These are phyloP conservation scores for Athene cunicularia DNA, from an alignment of 2,113 vertebrate genomes.

Conservation along the genomic window DNA sequence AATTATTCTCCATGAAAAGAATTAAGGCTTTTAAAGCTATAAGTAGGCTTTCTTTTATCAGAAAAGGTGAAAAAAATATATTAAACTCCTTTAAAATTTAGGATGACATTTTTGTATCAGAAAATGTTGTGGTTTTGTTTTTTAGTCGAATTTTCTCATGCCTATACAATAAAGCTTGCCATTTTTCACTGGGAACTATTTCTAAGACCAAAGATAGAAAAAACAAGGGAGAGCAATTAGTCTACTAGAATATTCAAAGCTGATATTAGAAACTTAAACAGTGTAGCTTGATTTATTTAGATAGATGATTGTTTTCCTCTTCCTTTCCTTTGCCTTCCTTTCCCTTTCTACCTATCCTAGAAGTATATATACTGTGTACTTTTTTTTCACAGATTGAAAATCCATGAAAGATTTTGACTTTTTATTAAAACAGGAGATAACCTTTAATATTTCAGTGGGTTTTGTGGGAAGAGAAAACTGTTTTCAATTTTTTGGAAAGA, in stretches of 20 bases:
- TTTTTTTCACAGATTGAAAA: background rate
- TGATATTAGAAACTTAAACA: background rate
- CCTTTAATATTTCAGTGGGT: background rate
- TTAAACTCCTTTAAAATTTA: background rate
- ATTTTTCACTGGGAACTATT: background rate
- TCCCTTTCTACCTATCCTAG: background rate
- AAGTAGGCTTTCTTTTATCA: background rate
- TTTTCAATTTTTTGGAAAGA: background rate
- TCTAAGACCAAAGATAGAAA: background rate
- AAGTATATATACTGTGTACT: accelerated
- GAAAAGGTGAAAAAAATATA: background rate
- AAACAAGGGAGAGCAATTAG: background rate
- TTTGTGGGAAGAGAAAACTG: background rate
- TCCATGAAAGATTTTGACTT: background rate
- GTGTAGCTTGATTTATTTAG: background rate
- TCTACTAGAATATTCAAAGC: background rate
- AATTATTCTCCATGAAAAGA: background rate
- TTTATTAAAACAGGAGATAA: background rate
- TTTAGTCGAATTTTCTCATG: background rate
- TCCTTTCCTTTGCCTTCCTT: background rate
- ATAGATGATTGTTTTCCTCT: background rate
- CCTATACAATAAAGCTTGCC: background rate
- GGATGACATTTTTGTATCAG: background rate
- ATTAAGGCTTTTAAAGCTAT: background rate
- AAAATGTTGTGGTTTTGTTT: accelerated